Conservation (phyloP, 2,888 invertebrate species). For the Hipparchia sbordonii region DNA sequence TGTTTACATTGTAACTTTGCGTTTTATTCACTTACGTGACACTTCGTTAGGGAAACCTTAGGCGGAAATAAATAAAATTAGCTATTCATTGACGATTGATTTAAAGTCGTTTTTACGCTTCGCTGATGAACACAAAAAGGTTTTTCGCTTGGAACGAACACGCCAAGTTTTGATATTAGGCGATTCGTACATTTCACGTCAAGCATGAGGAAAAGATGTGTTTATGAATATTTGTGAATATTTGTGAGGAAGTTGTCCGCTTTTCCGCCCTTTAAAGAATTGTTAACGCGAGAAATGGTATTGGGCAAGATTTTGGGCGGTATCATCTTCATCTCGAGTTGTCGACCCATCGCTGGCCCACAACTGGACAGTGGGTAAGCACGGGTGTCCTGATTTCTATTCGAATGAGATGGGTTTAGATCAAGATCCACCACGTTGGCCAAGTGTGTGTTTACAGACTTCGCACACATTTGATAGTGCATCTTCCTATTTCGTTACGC, state of each 20-base stretch:
- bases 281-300: background rate
- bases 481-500: too few relatives aligned
- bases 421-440: too few relatives aligned
- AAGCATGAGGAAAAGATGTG: slow-evolving; percentile 33
- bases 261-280: slow-evolving; percentile 29
- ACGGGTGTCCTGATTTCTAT: too few relatives aligned
- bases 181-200: slow-evolving; percentile 26
- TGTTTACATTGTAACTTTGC: slow-evolving; percentile 1
- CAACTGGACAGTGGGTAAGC: too few relatives aligned
- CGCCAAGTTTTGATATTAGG: slow-evolving; percentile 20
- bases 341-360: too few relatives aligned
- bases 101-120: slow-evolving; percentile 39
- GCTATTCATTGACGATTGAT: slow-evolving; percentile 31
- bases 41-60: slow-evolving; percentile 2
- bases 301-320: slow-evolving; percentile 6
- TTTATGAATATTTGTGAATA: slow-evolving; percentile 16
- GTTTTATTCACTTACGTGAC: slow-evolving; percentile 7
- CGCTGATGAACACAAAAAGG: slow-evolving; percentile 3
- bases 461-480: too few relatives aligned
- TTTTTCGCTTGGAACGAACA: slow-evolving; percentile 27
- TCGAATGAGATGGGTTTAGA: too few relatives aligned
- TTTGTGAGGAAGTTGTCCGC: slow-evolving; percentile 23
- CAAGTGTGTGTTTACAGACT: too few relatives aligned
- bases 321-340: background rate
- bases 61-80: slow-evolving; percentile 29